A percentile compares a stretch with the other conserved stretches of the same genome.
phyloP scores from a whole-genome alignment of 2,888 invertebrate species.

The Axea sp. region DNA sequence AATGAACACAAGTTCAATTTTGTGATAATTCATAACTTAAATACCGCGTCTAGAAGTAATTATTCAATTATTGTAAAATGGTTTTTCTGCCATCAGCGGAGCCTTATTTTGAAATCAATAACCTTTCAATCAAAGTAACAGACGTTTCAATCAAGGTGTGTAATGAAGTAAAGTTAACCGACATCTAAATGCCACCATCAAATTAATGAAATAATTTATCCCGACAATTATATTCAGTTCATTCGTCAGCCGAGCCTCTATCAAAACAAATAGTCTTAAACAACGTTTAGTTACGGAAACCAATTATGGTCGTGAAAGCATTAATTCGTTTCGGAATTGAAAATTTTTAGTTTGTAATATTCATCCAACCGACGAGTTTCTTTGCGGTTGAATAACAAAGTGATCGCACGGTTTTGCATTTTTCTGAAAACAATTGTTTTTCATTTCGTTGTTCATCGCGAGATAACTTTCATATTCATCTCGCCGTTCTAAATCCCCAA shows the following conservation, averaged over 20 bases:
- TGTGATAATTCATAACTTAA: no score
- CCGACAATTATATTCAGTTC: conserved; percentile 19
- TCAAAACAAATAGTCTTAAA: conserved; percentile 9
- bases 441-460: conserved; percentile 5
- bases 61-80: neutral
- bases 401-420: conserved; percentile 15
- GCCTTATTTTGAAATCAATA: no score
- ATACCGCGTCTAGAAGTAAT: no score
- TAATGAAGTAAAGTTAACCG: no score
- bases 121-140: conserved; percentile 19
- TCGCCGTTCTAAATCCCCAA: conserved; percentile 10
- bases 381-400: conserved; percentile 30
- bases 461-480: conserved; percentile 28
- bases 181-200: conserved; percentile 3
- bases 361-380: conserved; percentile 18
- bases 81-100: no score
- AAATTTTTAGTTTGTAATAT: conserved; percentile 36
- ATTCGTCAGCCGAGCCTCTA: conserved; percentile 21
- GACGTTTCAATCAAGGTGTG: no score
- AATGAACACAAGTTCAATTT: no score
- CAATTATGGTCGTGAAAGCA: no score
- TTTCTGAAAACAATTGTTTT: conserved; percentile 10
- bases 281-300: no score
- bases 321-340: no score
- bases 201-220: conserved; percentile 12